Conservation (phyloP, 2,888 invertebrate species). For the Syrista parreyssii region DNA sequence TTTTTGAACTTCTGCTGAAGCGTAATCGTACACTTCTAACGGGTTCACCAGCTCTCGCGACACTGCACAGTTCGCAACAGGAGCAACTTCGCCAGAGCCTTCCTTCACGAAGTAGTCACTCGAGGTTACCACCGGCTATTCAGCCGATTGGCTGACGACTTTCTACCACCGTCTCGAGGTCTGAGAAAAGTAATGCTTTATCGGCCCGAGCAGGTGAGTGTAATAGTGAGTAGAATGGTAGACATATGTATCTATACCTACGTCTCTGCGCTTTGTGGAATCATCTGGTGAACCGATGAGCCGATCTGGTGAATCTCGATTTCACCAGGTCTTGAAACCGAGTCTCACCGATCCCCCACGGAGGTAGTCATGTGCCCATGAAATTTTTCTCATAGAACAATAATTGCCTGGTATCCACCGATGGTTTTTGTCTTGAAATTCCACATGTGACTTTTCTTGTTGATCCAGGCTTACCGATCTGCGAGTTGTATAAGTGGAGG, state of each 20-base stretch:
- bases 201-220: slow-evolving; percentile 3
- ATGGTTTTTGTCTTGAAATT: background rate
- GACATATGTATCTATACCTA: background rate
- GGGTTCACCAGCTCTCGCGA: slow-evolving; percentile 32
- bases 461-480: background rate
- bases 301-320: slow-evolving; percentile 7
- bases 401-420: background rate
- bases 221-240: background rate
- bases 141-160: slow-evolving; percentile 62
- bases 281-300: slow-evolving; percentile 19
- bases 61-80: slow-evolving; percentile 14
- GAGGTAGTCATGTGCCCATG: background rate
- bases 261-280: background rate
- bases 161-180: slow-evolving; percentile 50
- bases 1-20: background rate
- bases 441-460: background rate
- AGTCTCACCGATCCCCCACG: background rate
- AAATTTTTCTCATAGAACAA: background rate
- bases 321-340: background rate
- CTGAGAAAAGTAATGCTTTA: slow-evolving; percentile 40
- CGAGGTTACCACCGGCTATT: slow-evolving; percentile 29
- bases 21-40: slow-evolving; percentile 12
- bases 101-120: slow-evolving; percentile 30
- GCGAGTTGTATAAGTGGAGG: background rate
- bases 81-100: slow-evolving; percentile 9